phyloP scores from a whole-genome alignment of 2,888 invertebrate species.

The Strigamia crassipes region DNA sequence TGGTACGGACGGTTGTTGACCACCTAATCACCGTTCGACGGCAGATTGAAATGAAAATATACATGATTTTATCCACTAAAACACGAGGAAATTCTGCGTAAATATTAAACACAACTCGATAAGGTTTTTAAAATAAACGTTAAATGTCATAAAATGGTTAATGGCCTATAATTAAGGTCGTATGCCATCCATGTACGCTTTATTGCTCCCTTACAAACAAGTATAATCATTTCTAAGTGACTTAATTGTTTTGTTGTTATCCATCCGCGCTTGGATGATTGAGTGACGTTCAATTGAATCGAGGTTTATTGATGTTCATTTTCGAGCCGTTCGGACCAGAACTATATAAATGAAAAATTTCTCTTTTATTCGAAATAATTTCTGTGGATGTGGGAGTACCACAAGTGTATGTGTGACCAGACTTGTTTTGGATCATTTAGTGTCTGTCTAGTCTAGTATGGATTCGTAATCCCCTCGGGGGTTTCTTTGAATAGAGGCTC shows the following conservation, averaged over 20 bases:
- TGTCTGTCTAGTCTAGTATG: neutral
- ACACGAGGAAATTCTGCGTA: neutral
- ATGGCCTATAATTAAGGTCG: neutral
- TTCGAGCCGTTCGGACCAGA: no score
- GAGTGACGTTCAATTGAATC: neutral
- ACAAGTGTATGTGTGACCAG: neutral
- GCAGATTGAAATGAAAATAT: neutral
- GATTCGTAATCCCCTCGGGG: slow-evolving; percentile 25
- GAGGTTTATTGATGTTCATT: no score
- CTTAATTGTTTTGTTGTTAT: neutral
- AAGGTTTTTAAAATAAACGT: no score
- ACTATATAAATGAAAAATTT: neutral
- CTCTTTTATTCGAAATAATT: neutral
- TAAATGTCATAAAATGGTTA: neutral
- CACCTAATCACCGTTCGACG: no score
- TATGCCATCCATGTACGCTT: neutral
- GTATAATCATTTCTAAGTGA: no score
- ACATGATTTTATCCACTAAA: neutral
- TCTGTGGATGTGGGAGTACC: neutral
- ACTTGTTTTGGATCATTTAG: slow-evolving; percentile 23
- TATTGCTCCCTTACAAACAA: neutral
- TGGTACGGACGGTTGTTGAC: neutral
- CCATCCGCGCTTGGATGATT: neutral
- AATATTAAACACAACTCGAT: neutral
- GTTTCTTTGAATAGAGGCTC: slow-evolving; percentile 22